Base-by-base conservation (phyloP, 2,888 invertebrate genomes). In the Anthophora plumipes region DNA sequence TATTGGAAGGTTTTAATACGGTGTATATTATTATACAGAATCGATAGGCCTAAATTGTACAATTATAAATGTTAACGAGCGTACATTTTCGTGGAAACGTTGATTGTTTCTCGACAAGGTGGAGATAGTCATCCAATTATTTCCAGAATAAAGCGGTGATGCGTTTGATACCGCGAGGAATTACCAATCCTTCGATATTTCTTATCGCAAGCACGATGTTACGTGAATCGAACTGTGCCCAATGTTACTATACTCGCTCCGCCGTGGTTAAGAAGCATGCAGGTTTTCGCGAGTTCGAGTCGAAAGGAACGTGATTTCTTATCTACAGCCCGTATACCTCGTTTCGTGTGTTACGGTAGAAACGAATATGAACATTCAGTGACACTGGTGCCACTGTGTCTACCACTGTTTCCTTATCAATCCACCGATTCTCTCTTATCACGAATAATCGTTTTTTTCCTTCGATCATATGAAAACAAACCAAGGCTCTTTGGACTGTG, bases 341-440 rank as follows among this genome's bases (percentile, higher is more conserved):
- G 54, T 5, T 52, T 14, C 59, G 37, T 48, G 43, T 43, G 25
- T 31, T 20, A 43, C 1, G 20, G 43, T 43, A 59, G 48, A 20
- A 41, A 17, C 20, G 17, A 61, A 22, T 37, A 11, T 43, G 25
- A 8, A 22, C 46, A 25, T 5, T 31, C 12, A 25, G 59, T 31
- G 25, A 9, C 22, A 63, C 48, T 64, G 88, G 85, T 82, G 89
- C 86, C 89, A 76, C 31, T 54, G 60, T 80, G 89, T 89, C 89
- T 89, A 77, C 66, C 63, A 25, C 22, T n/a, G 46, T 0, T 63
- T 25, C 1, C 46, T 64, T 74, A 74, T 79, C 68, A n/a, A 12
- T 12, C 22, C 1, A 8, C 12, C 2, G 31, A 37, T 75, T 46
- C 68, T 41, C 14, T n/a, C 39, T 55, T 73, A 67, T 80, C 78